Base-by-base conservation (phyloP, 2,888 invertebrate species). In the Ypsolopha scabrella region DNA sequence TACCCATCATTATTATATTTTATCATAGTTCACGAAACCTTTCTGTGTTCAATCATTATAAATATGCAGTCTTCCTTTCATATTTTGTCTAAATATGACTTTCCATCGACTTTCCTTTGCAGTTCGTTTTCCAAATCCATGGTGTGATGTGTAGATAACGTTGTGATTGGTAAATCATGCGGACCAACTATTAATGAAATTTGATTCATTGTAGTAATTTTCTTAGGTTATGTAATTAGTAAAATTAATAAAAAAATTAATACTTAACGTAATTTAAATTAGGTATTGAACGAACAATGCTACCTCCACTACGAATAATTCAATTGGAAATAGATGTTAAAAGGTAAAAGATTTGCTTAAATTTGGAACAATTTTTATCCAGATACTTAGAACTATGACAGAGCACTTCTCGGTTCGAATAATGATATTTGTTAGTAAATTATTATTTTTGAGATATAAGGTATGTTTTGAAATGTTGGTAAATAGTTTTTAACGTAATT, bases 371-470 rank as follows among this genome's bases (percentile, higher is more conserved):
- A n/a, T n/a, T n/a, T n/a, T n/a, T 55, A 54, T 53, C 54, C 52
- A 47, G 52, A 60, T 60, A 55, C 60, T 57, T 55, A 60, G 24
- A 59, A 55, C 58, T 59, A 53, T 58, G 59, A 54, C 56, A 57
- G 54, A 60, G 55, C 62, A 58, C 54, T 38, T 47, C 24, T 44
- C 49, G 38, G 24, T 41, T 34, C 34, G 34, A 43, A 41, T 14
- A 51, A 43, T 64, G 11, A 71, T 70, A 72, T 82, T 83, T 83
- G 80, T 83, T 85, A 85, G 83, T 83, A 83, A 85, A 83, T 85
- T 85, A 83, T 83, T 81, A 80, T 80, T 83, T 85, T 85, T 81
- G 81, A 83, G 78, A 82, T 80, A 65, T 82, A 78, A 80, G 81
- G 73, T 80, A 79, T 75, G 81, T 85, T 83, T 82, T 78, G 41